Evolutionary conservation across 2,888 invertebrate species (phyloP).

Genomic region (Lithosia quadra): DNA sequence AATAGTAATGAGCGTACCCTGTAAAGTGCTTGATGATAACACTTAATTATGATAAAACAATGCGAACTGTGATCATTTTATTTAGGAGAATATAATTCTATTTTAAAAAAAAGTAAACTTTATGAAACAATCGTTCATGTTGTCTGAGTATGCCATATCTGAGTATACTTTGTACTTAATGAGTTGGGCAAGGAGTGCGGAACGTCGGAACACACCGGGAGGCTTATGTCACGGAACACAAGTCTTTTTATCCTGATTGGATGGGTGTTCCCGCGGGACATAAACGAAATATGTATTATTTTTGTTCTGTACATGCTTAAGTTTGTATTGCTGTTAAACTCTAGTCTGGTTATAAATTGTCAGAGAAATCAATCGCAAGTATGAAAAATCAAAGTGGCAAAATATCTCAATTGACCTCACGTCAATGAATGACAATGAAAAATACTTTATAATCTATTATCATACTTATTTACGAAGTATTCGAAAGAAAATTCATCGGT

Average conservation of each 20-base stretch:
- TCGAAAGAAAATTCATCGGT: no score
- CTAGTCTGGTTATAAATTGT: not conserved
- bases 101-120: not conserved
- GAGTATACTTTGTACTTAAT: constrained; percentile 1
- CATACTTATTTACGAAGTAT: no score
- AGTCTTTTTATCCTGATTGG: constrained; percentile 21
- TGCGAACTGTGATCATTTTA: no score
- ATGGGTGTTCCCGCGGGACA: constrained; percentile 17
- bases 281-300: constrained; percentile 18
- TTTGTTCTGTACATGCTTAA: constrained; percentile 10
- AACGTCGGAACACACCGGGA: constrained; percentile 10
- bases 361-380: no score
- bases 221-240: constrained; percentile 15
- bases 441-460: no score
- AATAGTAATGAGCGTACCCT: not conserved
- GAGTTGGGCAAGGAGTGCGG: constrained; percentile 7
- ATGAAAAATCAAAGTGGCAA: no score
- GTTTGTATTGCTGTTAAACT: constrained; percentile 20
- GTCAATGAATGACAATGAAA: no score
- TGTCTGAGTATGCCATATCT: not conserved
- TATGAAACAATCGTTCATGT: not conserved
- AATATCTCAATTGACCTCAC: no score
- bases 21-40: no score
- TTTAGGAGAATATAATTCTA: no score
- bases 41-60: no score